phyloP scores from a whole-genome alignment of 2,113 vertebrate genomes.

The Vimba vimba region DNA sequence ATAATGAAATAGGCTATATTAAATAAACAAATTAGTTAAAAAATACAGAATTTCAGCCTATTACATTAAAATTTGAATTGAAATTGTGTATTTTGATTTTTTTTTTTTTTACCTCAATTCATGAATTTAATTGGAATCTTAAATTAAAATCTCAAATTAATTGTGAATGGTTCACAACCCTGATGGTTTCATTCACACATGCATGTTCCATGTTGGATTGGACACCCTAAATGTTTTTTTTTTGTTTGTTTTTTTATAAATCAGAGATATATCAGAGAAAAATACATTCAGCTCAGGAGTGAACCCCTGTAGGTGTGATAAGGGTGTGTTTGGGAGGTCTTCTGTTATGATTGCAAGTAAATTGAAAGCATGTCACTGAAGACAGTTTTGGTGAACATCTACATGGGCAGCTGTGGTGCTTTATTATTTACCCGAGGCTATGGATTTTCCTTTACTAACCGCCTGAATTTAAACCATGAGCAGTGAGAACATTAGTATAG shows the following conservation, averaged over 20 bases:
- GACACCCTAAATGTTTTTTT: not conserved
- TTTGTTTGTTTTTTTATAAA: not conserved
- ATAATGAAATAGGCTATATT: not conserved
- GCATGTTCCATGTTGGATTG: not conserved
- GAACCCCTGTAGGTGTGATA: not conserved
- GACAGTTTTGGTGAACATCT: not conserved
- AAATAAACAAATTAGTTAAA: too few relatives aligned
- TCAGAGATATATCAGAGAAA: not conserved
- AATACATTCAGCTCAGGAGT: not conserved
- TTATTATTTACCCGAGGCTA: conserved; percentile 33
- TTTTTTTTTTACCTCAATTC: not conserved
- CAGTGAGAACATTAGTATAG: conserved; percentile 30
- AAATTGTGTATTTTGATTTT: not conserved
- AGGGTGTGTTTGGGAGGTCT: not conserved
- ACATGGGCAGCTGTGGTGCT: conserved; percentile 32
- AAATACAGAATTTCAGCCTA: not conserved
- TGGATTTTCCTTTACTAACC: conserved; percentile 36
- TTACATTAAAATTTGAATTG: not conserved
- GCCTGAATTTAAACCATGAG: conserved; percentile 23
- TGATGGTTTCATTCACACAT: not conserved
- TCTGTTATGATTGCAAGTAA: conserved; percentile 31
- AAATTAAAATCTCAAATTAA: not conserved
- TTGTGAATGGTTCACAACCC: not conserved
- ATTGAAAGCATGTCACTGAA: conserved; percentile 29
- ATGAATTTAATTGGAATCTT: not conserved